Conservation (phyloP, 1,140 invertebrate genomes). For the Polyergus mexicanus region DNA sequence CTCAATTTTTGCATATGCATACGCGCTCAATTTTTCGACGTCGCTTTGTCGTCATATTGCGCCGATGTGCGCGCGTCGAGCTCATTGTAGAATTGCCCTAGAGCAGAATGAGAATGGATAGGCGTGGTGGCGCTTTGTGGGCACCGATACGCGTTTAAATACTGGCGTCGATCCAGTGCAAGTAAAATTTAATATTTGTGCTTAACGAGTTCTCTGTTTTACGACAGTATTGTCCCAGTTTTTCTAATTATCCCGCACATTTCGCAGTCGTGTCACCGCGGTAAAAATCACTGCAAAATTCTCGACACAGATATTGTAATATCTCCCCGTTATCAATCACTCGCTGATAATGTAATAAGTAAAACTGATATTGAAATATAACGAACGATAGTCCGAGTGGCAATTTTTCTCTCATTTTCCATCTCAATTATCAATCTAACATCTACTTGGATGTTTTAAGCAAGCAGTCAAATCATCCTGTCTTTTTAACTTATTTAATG, state of each 20-base stretch:
- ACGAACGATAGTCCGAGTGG: background rate
- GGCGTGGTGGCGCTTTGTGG: slow-evolving; percentile 57
- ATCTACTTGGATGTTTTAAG: too few species aligned
- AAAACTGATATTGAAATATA: background rate
- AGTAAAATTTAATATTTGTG: slow-evolving; percentile 84
- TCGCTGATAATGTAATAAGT: background rate
- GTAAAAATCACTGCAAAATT: slow-evolving; percentile 49
- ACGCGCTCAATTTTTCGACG: background rate
- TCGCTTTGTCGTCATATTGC: background rate
- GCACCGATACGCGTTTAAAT: slow-evolving; percentile 78
- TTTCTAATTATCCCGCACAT: slow-evolving; percentile 78
- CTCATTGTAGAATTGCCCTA: slow-evolving; percentile 52
- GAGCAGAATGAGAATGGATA: slow-evolving; percentile 58
- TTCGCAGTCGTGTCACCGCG: slow-evolving; percentile 16
- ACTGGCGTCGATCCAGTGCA: slow-evolving; percentile 80
- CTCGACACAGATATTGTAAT: background rate
- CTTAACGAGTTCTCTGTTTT: slow-evolving; percentile 82
- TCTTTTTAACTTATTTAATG: too few species aligned
- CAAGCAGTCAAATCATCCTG: too few species aligned
- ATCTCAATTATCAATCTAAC: too few species aligned
- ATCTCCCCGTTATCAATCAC: background rate
- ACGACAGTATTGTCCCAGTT: slow-evolving; percentile 78
- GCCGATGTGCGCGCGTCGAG: background rate
- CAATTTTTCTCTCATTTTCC: too few species aligned
- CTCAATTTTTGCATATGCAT: background rate